phyloP scores from a whole-genome alignment of 2,797 vertebrate genomes.

The Bufotes viridis region DNA sequence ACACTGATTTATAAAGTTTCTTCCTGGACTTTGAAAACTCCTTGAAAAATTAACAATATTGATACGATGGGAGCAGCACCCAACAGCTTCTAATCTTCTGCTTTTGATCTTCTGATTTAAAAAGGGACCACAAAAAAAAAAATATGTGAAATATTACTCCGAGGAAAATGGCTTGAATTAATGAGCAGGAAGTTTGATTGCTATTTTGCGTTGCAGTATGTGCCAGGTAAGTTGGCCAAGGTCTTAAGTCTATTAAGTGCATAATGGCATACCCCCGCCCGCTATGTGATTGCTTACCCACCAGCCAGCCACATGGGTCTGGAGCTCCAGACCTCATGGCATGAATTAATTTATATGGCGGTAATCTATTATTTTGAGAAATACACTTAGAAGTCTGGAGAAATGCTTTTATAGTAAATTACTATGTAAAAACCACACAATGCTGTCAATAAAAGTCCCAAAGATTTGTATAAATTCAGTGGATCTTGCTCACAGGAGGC shows the following conservation, averaged over 20 bases:
- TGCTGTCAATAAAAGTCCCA: not conserved
- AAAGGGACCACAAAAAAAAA: constrained; percentile 53
- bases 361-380: not conserved
- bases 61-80: constrained; percentile 60
- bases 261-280: not conserved
- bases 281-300: not conserved
- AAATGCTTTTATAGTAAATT: not conserved
- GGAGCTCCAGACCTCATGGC: not conserved
- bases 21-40: constrained; percentile 58
- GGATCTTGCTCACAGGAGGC: not conserved
- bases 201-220: constrained; percentile 47
- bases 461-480: not conserved
- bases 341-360: not conserved
- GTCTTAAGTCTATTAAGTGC: not conserved
- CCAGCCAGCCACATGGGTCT: not conserved
- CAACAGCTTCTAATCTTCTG: constrained; percentile 61
- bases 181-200: constrained; percentile 48
- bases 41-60: constrained; percentile 59
- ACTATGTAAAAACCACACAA: not conserved
- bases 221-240: constrained; percentile 51
- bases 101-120: constrained; percentile 64
- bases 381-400: not conserved
- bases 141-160: constrained; percentile 55
- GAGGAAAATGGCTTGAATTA: constrained; percentile 62
- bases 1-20: constrained; percentile 46